Evolutionary conservation across 2,113 vertebrate genomes (phyloP).

Genomic region (Syngnathus floridae): DNA sequence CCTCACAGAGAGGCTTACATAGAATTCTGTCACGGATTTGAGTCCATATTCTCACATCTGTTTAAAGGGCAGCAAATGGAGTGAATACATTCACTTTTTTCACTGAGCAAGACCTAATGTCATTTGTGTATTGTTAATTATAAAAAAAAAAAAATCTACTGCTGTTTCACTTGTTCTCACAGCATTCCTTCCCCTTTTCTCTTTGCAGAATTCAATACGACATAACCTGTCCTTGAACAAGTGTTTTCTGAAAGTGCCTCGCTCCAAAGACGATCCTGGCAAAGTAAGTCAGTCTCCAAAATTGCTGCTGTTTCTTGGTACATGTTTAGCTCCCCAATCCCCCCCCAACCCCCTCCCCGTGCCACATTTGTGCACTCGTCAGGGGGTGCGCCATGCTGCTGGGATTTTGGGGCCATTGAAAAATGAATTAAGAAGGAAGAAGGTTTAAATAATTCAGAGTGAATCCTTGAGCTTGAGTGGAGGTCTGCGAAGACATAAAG

Average conservation of each 20-base stretch:
- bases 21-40: neutral
- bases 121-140: neutral
- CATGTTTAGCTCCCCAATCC: constrained; percentile 7
- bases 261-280: constrained; percentile 75
- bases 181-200: neutral
- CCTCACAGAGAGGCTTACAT: neutral
- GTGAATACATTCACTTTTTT: neutral
- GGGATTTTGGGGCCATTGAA: constrained; percentile 62
- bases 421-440: constrained; percentile 65
- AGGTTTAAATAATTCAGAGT: constrained; percentile 66
- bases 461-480: constrained; percentile 53
- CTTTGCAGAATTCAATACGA: constrained; percentile 70
- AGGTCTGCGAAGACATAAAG: constrained; percentile 54
- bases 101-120: neutral
- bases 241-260: constrained; percentile 78
- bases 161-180: neutral
- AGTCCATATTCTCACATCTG: neutral
- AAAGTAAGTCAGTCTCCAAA: constrained; percentile 70
- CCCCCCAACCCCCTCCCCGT: neutral
- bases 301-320: constrained; percentile 19
- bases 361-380: constrained; percentile 9
- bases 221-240: constrained; percentile 77
- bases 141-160: neutral
- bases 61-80: neutral
- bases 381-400: constrained; percentile 27